phyloP scores from a whole-genome alignment of 2,797 vertebrate genomes.

The Thalassophryne amazonica region DNA sequence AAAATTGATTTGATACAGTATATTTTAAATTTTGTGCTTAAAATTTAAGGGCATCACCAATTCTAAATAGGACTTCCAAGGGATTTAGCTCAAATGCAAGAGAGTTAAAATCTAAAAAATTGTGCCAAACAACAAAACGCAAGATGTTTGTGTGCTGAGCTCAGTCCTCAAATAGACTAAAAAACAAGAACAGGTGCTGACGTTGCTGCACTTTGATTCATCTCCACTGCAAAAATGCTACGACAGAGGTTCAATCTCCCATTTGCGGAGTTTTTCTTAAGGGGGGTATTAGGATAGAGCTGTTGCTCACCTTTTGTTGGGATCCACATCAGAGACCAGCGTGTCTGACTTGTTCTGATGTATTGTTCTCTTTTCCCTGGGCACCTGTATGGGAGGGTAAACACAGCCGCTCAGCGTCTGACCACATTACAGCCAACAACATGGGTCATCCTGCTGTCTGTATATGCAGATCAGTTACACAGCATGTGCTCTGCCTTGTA shows the following conservation, averaged over 20 bases:
- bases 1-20: no score
- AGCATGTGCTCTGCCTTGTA: constrained; percentile 40
- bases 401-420: constrained; percentile 75
- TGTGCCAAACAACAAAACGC: no score
- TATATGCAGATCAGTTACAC: constrained; percentile 46
- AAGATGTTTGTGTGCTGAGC: no score
- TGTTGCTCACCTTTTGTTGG: constrained; percentile 89
- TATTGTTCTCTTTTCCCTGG: constrained; percentile 90
- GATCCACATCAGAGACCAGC: constrained; percentile 90
- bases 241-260: constrained; percentile 1
- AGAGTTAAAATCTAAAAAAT: no score
- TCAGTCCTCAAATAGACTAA: no score
- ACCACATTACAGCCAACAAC: constrained; percentile 73
- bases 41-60: no score
- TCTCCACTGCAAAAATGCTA: no score
- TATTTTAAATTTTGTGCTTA: no score
- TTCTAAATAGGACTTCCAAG: no score
- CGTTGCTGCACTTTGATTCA: no score
- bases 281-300: constrained; percentile 27
- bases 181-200: no score
- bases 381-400: constrained; percentile 84
- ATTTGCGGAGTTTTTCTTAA: constrained; percentile 8
- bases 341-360: constrained; percentile 86
- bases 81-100: no score
- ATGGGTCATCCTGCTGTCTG: constrained; percentile 47